Evolutionary conservation across 2,888 invertebrate species (phyloP).

Genomic region (Drosophila hawaiiensis): DNA sequence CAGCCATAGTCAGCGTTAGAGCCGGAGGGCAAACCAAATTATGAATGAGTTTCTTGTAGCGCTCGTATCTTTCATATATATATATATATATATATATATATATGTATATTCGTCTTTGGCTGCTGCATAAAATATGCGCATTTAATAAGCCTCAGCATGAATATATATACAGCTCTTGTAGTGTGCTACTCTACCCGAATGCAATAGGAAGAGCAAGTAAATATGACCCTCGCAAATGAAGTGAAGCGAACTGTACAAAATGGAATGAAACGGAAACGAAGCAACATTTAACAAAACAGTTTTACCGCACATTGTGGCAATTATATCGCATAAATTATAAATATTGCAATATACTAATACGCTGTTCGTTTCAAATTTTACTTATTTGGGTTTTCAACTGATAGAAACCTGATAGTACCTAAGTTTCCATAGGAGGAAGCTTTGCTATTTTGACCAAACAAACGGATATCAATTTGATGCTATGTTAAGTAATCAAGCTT

Average conservation of each 20-base stretch:
- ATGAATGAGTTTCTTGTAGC: conserved; percentile 60
- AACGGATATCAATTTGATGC: background rate
- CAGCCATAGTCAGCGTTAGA: conserved; percentile 21
- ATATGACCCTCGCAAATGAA: conserved; percentile 41
- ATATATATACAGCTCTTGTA: conserved; percentile 26
- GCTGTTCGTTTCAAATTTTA: background rate
- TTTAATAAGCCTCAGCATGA: conserved; percentile 72
- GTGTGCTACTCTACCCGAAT: conserved; percentile 8
- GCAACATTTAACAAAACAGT: conserved; percentile 52
- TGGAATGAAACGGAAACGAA: conserved; percentile 32
- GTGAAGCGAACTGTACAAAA: conserved; percentile 17
- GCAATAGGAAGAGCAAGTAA: conserved; percentile 52
- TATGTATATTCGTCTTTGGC: conserved; percentile 8
- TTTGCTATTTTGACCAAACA: background rate
- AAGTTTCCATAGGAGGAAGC: background rate
- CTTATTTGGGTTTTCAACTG: background rate
- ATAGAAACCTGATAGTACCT: background rate
- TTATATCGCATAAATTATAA: conserved; percentile 18
- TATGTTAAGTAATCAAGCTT: background rate
- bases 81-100: conserved; percentile 18
- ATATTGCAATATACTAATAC: conserved; percentile 2
- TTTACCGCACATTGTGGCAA: conserved; percentile 53
- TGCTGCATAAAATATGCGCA: conserved; percentile 77
- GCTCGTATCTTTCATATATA: conserved; percentile 25
- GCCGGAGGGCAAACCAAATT: conserved; percentile 53